phyloP scores from a whole-genome alignment of 2,113 vertebrate genomes.

The Macquaria ambigua region DNA sequence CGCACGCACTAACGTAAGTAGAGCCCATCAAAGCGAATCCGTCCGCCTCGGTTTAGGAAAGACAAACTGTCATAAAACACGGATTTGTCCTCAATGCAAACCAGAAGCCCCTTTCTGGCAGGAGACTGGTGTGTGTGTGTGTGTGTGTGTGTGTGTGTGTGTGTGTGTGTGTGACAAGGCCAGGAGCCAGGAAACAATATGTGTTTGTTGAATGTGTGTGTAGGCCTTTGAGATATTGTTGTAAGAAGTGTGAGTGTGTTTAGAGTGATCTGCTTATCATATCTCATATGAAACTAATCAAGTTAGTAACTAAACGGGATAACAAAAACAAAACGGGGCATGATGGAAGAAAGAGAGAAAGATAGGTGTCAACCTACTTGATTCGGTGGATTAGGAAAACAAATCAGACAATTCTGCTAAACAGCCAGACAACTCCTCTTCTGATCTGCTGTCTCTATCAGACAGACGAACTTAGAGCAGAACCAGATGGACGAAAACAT shows the following conservation, averaged over 20 bases:
- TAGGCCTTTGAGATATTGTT: background rate
- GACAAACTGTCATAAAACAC: slow-evolving; percentile 74
- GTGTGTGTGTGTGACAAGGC: slow-evolving; percentile 8
- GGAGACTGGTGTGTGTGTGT: slow-evolving; percentile 7
- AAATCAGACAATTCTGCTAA: background rate
- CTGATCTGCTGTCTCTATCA: slow-evolving; percentile 8
- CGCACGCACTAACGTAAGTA: slow-evolving; percentile 35
- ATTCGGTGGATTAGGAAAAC: slow-evolving; percentile 14
- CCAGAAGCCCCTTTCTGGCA: slow-evolving; percentile 64
- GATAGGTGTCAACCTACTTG: background rate
- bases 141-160: slow-evolving; percentile 23
- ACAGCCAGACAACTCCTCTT: background rate
- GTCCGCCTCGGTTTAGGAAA: slow-evolving; percentile 58
- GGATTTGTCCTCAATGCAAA: slow-evolving; percentile 69
- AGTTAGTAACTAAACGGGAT: slow-evolving; percentile 30
- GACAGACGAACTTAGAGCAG: slow-evolving; percentile 24
- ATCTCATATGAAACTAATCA: slow-evolving; percentile 35
- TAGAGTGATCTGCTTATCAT: background rate
- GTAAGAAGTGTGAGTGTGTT: slow-evolving; percentile 11
- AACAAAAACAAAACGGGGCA: background rate
- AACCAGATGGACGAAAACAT: slow-evolving; percentile 57
- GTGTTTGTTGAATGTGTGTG: slow-evolving; percentile 4
- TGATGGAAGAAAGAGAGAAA: background rate
- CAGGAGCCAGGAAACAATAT: slow-evolving; percentile 2
- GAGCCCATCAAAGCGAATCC: slow-evolving; percentile 72